These are phyloP conservation scores for Sabatieria punctata DNA, from an alignment of 2,888 invertebrate genomes.

Conservation along the genomic window DNA sequence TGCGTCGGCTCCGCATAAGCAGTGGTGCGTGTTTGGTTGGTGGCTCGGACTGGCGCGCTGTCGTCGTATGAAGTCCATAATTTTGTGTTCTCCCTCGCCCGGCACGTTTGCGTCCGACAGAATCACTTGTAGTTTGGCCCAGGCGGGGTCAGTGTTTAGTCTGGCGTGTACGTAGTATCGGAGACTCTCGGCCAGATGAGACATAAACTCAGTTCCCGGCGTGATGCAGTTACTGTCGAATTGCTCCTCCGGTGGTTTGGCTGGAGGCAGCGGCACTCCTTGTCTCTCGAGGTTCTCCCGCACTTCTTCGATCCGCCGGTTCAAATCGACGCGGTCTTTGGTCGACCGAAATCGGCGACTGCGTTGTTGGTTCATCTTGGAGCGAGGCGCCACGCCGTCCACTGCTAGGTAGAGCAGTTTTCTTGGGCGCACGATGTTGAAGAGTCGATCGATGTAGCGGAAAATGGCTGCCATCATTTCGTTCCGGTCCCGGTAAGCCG, in stretches of 20 bases:
- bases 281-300: slow-evolving; percentile 29
- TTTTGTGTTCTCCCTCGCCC: slow-evolving; percentile 96
- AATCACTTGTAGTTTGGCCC: slow-evolving; percentile 76
- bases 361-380: slow-evolving; percentile 99
- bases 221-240: slow-evolving; percentile 99
- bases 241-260: slow-evolving; percentile 74
- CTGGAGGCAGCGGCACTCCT: slow-evolving; percentile 33
- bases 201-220: slow-evolving; percentile 97
- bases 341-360: slow-evolving; percentile 88
- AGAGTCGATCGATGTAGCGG: slow-evolving; percentile 87
- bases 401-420: slow-evolving; percentile 96
- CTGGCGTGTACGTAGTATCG: slow-evolving; percentile 72
- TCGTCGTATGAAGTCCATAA: slow-evolving; percentile 94
- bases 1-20: slow-evolving; percentile 83
- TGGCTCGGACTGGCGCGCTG: slow-evolving; percentile 68
- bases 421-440: slow-evolving; percentile 41
- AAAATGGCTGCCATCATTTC: slow-evolving; percentile 99
- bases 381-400: slow-evolving; percentile 78
- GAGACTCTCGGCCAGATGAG: slow-evolving; percentile 53
- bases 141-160: slow-evolving; percentile 80
- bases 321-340: slow-evolving; percentile 77
- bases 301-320: slow-evolving; percentile 55
- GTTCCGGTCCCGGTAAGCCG: slow-evolving; percentile 91
- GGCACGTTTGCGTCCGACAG: slow-evolving; percentile 98
- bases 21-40: slow-evolving; percentile 93